phyloP scores from a whole-genome alignment of 2,888 invertebrate species.

The Sesia bembeciformis region DNA sequence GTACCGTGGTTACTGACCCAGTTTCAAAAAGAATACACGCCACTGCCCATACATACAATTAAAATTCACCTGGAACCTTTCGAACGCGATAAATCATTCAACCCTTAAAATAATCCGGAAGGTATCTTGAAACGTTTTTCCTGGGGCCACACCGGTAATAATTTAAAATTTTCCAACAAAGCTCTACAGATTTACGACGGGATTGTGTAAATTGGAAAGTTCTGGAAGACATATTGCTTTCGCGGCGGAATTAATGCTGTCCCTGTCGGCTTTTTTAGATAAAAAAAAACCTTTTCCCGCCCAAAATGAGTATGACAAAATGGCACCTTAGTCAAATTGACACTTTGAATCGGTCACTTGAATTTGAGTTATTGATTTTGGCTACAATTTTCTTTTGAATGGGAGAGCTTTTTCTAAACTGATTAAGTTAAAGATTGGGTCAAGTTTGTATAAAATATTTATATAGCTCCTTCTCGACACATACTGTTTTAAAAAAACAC shows the following conservation, averaged over 20 bases:
- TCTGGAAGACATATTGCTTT: constrained; percentile 45
- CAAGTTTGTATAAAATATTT: background rate
- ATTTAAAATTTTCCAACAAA: constrained; percentile 54
- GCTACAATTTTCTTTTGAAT: background rate
- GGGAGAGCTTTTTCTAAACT: background rate
- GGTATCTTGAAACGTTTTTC: constrained; percentile 24
- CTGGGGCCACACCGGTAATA: constrained; percentile 31
- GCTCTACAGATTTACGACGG: constrained; percentile 50
- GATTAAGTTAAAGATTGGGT: background rate
- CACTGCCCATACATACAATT: background rate
- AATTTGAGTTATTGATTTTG: background rate
- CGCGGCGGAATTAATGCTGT: constrained; percentile 28
- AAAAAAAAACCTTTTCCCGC: constrained; percentile 6
- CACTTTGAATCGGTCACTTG: constrained; percentile 1
- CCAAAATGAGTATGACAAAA: constrained; percentile 11
- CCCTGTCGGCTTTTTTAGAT: constrained; percentile 7
- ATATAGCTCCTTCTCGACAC: no score
- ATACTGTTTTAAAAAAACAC: no score
- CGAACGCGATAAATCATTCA: constrained; percentile 37
- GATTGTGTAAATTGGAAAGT: constrained; percentile 61
- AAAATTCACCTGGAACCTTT: constrained; percentile 2
- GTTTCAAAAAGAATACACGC: no score
- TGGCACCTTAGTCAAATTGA: constrained; percentile 3
- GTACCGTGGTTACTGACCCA: no score
- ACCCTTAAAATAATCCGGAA: constrained; percentile 34